phyloP scores from a whole-genome alignment of 1,140 invertebrate genomes.

The Papilio dardanus region DNA sequence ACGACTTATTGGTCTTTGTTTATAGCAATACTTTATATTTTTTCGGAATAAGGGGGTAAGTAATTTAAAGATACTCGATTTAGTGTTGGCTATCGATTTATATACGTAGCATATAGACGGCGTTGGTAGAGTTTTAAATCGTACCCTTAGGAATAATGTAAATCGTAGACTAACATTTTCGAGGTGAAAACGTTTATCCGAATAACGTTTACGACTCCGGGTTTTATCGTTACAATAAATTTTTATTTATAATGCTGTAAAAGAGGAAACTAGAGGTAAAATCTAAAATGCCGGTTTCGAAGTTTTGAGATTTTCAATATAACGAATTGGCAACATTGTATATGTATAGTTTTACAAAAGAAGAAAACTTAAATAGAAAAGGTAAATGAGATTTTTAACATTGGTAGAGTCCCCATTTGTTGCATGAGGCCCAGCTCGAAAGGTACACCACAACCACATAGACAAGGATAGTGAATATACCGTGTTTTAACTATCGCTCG shows the following conservation, averaged over 20 bases:
- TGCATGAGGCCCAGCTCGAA: too few relatives aligned
- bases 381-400: too few relatives aligned
- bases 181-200: slow-evolving; percentile 15
- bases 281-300: background rate
- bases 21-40: too few relatives aligned
- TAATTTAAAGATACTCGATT: background rate
- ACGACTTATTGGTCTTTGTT: too few relatives aligned
- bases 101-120: background rate
- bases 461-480: too few relatives aligned
- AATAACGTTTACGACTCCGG: background rate
- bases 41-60: too few relatives aligned
- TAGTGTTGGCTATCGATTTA: background rate
- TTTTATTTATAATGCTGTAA: background rate
- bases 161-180: slow-evolving; percentile 8
- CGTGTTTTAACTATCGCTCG: too few relatives aligned
- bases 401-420: too few relatives aligned
- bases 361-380: too few relatives aligned
- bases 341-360: too few relatives aligned
- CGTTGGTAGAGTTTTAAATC: slow-evolving; percentile 5
- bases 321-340: background rate
- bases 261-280: background rate
- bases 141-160: slow-evolving; percentile 21
- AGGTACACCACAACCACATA: too few relatives aligned
- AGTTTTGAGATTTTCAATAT: background rate
- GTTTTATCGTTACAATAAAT: slow-evolving; percentile 14